Conservation (phyloP, 2,113 vertebrate genomes). For the Stercorarius parasiticus region DNA sequence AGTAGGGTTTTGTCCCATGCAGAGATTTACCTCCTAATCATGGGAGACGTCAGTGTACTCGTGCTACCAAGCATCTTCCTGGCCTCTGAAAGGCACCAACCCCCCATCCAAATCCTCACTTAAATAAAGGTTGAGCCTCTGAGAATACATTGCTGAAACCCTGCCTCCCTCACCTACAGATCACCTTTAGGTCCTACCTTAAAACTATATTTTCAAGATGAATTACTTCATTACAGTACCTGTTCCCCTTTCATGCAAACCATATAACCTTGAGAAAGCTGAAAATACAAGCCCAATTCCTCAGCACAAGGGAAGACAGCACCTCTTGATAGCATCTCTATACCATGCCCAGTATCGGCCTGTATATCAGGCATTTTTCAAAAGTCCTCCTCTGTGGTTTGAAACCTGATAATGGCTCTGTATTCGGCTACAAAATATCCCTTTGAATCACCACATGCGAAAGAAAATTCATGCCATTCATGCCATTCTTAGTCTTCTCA, state of each 20-base stretch:
- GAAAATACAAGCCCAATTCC: neutral
- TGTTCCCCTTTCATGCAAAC: neutral
- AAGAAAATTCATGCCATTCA: neutral
- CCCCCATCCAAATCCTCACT: neutral
- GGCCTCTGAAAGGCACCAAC: neutral
- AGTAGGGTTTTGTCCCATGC: neutral
- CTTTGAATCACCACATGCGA: rapidly evolving
- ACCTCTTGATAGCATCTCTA: neutral
- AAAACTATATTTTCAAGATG: neutral
- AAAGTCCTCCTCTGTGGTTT: neutral
- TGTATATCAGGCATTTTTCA: neutral
- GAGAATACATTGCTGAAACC: neutral
- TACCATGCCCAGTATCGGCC: neutral
- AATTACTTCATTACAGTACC: neutral
- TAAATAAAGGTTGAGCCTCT: neutral
- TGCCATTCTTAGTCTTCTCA: neutral
- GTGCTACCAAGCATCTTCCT: rapidly evolving
- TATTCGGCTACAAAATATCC: neutral
- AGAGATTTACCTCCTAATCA: neutral
- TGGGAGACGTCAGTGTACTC: neutral
- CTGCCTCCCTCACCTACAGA: neutral
- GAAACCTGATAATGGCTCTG: neutral
- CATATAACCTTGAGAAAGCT: neutral
- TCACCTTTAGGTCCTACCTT: neutral
- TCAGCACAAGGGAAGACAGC: neutral